Conservation (phyloP, 2,113 vertebrate species). For the Saccopteryx bilineata region DNA sequence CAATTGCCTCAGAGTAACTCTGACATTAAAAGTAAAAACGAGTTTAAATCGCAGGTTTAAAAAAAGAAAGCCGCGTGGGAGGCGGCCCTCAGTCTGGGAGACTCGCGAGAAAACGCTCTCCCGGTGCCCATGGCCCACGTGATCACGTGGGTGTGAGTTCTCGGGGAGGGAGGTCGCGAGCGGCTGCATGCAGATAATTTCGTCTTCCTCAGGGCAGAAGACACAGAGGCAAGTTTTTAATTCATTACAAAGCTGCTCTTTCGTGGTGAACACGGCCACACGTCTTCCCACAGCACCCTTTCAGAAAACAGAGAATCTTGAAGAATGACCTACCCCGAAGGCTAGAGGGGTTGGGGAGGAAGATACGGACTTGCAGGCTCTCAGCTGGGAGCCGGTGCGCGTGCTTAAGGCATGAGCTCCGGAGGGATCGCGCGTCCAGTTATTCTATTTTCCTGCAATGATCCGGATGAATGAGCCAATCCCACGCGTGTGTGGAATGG, state of each 20-base stretch:
- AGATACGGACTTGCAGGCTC: background rate
- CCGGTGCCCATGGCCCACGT: constrained; percentile 48
- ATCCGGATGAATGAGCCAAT: background rate
- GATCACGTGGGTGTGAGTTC: background rate
- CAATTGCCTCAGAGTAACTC: constrained; percentile 77
- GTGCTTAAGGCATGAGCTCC: background rate
- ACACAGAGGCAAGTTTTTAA: constrained; percentile 21
- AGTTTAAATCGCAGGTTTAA: constrained; percentile 71
- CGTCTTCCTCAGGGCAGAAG: background rate
- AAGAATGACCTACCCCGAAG: background rate
- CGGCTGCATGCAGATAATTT: too few species aligned
- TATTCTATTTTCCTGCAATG: background rate
- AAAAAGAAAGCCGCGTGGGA: constrained; percentile 71
- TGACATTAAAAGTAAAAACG: constrained; percentile 79
- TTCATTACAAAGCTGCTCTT: constrained; percentile 47
- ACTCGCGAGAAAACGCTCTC: constrained; percentile 62
- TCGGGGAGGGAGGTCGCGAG: background rate
- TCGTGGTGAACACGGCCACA: constrained; percentile 32
- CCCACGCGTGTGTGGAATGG: background rate
- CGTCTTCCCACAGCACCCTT: background rate
- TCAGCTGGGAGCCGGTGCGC: background rate
- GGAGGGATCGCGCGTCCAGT: background rate
- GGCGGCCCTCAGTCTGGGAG: constrained; percentile 58
- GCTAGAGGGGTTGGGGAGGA: background rate
- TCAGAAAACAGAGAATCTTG: background rate